Evolutionary conservation across 2,888 invertebrate genomes (phyloP), one percentile per base, ranked within the genome.

Genomic region (Sarcophaga subvicina): DNA sequence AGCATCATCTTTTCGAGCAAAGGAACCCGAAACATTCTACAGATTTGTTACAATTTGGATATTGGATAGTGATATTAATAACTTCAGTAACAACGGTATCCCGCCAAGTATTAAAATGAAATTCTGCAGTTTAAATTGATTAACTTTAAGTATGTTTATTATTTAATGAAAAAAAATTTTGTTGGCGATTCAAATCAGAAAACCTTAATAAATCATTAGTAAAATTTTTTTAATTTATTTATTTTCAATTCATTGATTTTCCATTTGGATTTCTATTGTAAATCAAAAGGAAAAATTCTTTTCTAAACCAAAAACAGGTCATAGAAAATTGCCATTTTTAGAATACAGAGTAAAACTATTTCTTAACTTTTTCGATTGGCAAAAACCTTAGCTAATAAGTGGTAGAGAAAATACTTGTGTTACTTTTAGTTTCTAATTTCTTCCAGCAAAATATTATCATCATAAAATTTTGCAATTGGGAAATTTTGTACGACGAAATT

Each of bases 381-480:
- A 70, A 47, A 37, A 69, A 62, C 73, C 62, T 22, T 59, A 70
- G 69, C 75, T 76, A 69, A 81, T 81, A 76, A 81, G 63, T 81
- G 59, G 69, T 63, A 37, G 2, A 37, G 37, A 20, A 70, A 81
- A 69, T 76, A 75, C 54, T 76, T 64, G 14, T 63, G 37, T 11
- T n/a, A 54, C 3, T 49, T 49, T 60, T n/a, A n/a, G 6, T 14
- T 59, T 62, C 37, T 11, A 17, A 17, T n/a, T 37, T 67, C 37
- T 37, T 47, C 8, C 62, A 54, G 37, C 4, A 70, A 81, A 54
- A 69, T 70, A 70, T 54, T 63, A 17, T 54, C 37, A 12, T 54
- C 63, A n/a, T 22, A 22, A 22, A 22, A 22, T 22, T 22, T 1
- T 22, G 1, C 22, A 22, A 1, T 22, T 22, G 22, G 22, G 22